A percentile compares a stretch with the other conserved stretches of the same genome.
Evolutionary conservation across 2,113 vertebrate genomes (phyloP).

Genomic region (Hypomesus transpacificus): DNA sequence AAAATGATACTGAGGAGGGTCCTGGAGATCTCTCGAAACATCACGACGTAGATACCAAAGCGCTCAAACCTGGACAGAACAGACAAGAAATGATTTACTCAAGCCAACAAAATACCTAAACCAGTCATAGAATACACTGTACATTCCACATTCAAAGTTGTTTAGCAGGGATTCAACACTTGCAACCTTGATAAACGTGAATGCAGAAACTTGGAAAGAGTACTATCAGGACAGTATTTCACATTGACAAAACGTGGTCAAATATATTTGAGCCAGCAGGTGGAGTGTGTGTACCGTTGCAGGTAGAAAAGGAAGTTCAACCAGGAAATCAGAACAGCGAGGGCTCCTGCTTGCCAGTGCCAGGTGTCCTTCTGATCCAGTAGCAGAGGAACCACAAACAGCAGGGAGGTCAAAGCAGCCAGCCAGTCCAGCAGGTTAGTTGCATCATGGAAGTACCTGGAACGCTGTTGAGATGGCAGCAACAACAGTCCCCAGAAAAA

Average conservation of each 20-base stretch:
- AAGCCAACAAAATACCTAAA: neutral
- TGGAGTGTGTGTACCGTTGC: conserved; percentile 67
- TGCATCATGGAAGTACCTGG: conserved; percentile 47
- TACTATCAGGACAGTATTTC: too few species aligned
- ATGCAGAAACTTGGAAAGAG: too few species aligned
- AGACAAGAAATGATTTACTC: neutral
- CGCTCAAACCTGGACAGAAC: conserved; percentile 76
- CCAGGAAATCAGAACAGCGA: conserved; percentile 78
- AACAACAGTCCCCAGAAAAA: neutral
- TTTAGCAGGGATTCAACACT: too few species aligned
- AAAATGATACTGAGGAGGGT: conserved; percentile 77
- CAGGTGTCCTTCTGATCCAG: conserved; percentile 45
- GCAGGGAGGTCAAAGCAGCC: conserved; percentile 39
- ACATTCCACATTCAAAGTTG: too few species aligned
- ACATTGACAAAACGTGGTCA: neutral
- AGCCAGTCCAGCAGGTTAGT: conserved; percentile 53
- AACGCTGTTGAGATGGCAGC: conserved; percentile 24
- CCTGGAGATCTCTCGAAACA: conserved; percentile 83
- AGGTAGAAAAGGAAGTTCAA: conserved; percentile 85
- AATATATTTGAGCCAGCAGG: too few species aligned
- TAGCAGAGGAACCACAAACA: conserved; percentile 55
- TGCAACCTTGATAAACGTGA: too few species aligned
- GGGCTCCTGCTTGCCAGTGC: conserved; percentile 81
- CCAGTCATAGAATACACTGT: too few species aligned
- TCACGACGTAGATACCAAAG: conserved; percentile 86